Conservation (phyloP, 2,888 invertebrate species). For the Epinotia bilunana region DNA sequence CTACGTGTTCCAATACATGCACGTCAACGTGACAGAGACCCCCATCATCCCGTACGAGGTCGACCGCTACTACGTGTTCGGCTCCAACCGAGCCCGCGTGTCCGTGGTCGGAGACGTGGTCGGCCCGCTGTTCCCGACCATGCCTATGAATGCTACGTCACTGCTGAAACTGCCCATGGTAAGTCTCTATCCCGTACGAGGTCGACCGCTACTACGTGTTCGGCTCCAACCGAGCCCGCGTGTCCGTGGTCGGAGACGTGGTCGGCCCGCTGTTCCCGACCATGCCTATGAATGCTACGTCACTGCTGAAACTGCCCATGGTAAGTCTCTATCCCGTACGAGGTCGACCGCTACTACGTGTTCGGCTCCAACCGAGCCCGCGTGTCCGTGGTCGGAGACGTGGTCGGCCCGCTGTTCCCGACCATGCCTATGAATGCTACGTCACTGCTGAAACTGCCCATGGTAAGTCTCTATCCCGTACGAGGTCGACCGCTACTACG, state of each 20-base stretch:
- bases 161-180: conserved; percentile 88
- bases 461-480: too few relatives aligned
- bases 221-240: conserved; percentile 93
- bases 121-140: conserved; percentile 95
- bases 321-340: not conserved
- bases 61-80: conserved; percentile 95
- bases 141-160: conserved; percentile 95
- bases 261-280: conserved; percentile 97
- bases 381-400: too few relatives aligned
- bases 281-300: conserved; percentile 76
- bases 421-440: too few relatives aligned
- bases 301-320: conserved; percentile 67
- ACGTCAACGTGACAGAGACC: conserved; percentile 97
- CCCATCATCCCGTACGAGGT: conserved; percentile 96
- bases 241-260: conserved; percentile 95
- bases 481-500: too few relatives aligned
- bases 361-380: too few relatives aligned
- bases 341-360: too few relatives aligned
- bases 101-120: conserved; percentile 96
- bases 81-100: conserved; percentile 94
- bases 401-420: too few relatives aligned
- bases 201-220: conserved; percentile 94
- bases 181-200: conserved; percentile 90
- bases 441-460: too few relatives aligned
- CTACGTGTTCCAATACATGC: conserved; percentile 96